Base-by-base conservation (phyloP, 2,113 vertebrate genomes). In the Tamias sibiricus region DNA sequence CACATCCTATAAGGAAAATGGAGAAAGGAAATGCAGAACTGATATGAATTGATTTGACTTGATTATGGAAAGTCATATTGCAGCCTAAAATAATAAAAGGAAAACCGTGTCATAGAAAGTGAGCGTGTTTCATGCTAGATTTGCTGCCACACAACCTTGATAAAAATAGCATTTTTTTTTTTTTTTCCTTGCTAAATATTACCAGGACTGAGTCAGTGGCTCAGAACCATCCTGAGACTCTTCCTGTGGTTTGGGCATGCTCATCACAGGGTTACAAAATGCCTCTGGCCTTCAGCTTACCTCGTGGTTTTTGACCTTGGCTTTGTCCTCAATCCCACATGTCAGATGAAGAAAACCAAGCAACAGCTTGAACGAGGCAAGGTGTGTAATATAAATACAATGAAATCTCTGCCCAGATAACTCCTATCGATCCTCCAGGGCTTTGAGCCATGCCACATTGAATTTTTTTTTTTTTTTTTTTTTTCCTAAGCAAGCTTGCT, bases 341-440 rank as follows among this genome's bases (percentile, higher is more conserved):
- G 94, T 97, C 95, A 96, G 82, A 95, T 95, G 91, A 97, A 93
- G 94, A 82, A 93, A 96, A 94, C 75, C 87, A 96, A 87, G 89
- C 89, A 95, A 90, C 95, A 97, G 96, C 91, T 96, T 95, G 91
- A 97, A 94, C 0, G 54, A 96, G 62, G 93, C 93, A 94, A 93
- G 83, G 89, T 95, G 91, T 90, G 30, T 97, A 95, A 96, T 96
- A 97, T 91, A 94, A 98, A 97, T 93, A 98, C 96, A 97, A 95
- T 95, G 91, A 96, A 94, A 96, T 95, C 91, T 96, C 83, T 97
- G 91, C 91, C 86, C 94, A 95, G 96, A 96, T 93, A 96, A 96
- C 75, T 95, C 52, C 10, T 93, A 95, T 97, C 9, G 90, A 97
- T 98, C 82, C 91, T 96, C 91, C 1, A 1, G 95, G 93, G 95